Evolutionary conservation across 2,797 vertebrate genomes (phyloP), one percentile per base, ranked within the genome.

Genomic region (Myotis planiceps): DNA sequence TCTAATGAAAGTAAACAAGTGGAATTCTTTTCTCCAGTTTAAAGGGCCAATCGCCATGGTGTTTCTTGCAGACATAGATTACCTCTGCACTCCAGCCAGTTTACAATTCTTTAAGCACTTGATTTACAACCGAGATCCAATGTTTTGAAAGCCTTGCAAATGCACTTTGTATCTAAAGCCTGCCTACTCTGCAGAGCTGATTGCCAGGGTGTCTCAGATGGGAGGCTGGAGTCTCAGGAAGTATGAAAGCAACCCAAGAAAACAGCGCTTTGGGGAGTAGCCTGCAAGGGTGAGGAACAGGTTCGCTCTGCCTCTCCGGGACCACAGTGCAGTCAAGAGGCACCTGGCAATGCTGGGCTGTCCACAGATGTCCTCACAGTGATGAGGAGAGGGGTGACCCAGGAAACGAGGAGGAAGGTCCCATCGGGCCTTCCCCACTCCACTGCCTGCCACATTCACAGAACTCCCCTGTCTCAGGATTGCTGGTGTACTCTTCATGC

Each of bases 61-160:
- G 63, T 74, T 94, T 93, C 93, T 94, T 63, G 92, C 95, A 95
- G 96, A 94, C 72, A 16, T 34, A 37, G 71, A 69, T 94, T 84
- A 94, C 85, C 89, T 84, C 75, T 0, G 39, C 83, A 58, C 91
- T 91, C 88, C 93, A 94, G 94, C 51, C 4, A 0, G 93, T 75
- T 95, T 90, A 93, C 60, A 94, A 12, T 69, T 94, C 96, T 58
- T 90, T 63, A 92, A 96, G 93, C 69, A 27, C 89, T 75, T 92
- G 96, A 96, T 95, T 96, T 97, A 96, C 84, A 74, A 51, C 60
- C 71, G 45, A 71, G 76, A 90, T 85, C 79, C 75, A 76, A 80
- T 51, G 84, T 89, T 96, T 86, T 69, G 80, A 88, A 96, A 92
- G 88, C n/a, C 80, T 72, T 18, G 47, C 91, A 82, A 81, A 92